A percentile compares a stretch with the other conserved stretches of the same genome.
phyloP scores from a whole-genome alignment of 1,140 invertebrate genomes.

The Bombus affinis region DNA sequence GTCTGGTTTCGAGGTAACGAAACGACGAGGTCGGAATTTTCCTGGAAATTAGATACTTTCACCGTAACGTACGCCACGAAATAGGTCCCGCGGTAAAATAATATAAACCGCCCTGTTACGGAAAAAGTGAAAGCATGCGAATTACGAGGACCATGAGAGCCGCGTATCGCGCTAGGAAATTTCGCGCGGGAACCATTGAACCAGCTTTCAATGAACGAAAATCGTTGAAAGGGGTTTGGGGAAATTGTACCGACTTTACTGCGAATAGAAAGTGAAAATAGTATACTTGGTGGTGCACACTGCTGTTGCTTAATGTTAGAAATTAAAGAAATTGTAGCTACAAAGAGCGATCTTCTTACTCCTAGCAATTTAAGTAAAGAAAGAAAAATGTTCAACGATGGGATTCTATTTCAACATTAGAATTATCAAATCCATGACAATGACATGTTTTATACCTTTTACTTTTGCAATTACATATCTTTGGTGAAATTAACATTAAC shows the following conservation, averaged over 20 bases:
- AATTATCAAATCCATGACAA: too few species aligned
- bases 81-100: constrained; percentile 2
- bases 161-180: too few species aligned
- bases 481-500: too few species aligned
- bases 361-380: not conserved
- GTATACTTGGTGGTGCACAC: not conserved
- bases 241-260: not conserved
- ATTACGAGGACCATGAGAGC: constrained; percentile 6
- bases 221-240: not conserved
- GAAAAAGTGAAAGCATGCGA: constrained; percentile 44
- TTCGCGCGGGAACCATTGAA: not conserved
- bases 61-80: not conserved
- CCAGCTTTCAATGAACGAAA: not conserved
- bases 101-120: constrained; percentile 18
- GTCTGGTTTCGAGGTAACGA: not conserved
- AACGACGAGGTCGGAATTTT: constrained; percentile 2
- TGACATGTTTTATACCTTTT: too few species aligned
- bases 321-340: not conserved
- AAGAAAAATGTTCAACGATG: not conserved
- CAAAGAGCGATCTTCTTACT: not conserved
- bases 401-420: not conserved
- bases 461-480: too few species aligned
- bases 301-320: not conserved
- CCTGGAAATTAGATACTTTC: constrained; percentile 40
- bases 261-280: not conserved